A percentile compares a stretch with the other conserved stretches of the same genome.
phyloP scores from a whole-genome alignment of 2,113 vertebrate species.

The Electrona antarctica region DNA sequence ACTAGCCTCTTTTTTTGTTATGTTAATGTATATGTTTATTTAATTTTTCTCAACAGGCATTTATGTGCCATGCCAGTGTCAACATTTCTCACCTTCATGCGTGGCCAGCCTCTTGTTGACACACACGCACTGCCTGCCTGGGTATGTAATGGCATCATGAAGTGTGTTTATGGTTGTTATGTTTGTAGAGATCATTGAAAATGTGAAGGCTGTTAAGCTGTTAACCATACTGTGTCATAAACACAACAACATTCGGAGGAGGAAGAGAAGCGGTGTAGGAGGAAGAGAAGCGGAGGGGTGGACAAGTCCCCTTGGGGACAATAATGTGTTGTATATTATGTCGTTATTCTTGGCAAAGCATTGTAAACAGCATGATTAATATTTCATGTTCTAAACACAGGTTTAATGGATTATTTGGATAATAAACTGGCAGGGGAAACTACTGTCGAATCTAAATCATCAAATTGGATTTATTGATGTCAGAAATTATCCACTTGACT shows the following conservation, averaged over 20 bases:
- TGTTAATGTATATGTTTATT: too few species aligned
- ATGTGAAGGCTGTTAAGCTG: slow-evolving; percentile 32
- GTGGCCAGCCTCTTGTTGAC: slow-evolving; percentile 1
- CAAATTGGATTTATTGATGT: slow-evolving; percentile 47
- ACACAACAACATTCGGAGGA: slow-evolving; percentile 28
- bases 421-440: slow-evolving; percentile 29
- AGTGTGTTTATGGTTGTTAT: slow-evolving; percentile 57
- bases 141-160: slow-evolving; percentile 46
- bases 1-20: background rate
- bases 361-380: slow-evolving; percentile 61
- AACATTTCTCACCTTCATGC: slow-evolving; percentile 2
- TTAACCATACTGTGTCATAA: slow-evolving; percentile 56
- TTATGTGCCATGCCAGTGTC: background rate
- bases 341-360: slow-evolving; percentile 58
- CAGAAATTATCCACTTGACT: slow-evolving; percentile 15
- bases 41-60: background rate
- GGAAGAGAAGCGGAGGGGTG: slow-evolving; percentile 30
- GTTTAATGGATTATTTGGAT: slow-evolving; percentile 55
- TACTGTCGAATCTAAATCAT: slow-evolving; percentile 47
- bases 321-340: slow-evolving; percentile 45
- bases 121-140: slow-evolving; percentile 13
- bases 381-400: slow-evolving; percentile 48
- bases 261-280: slow-evolving; percentile 37
- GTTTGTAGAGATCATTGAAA: slow-evolving; percentile 59
- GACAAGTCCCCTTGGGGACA: slow-evolving; percentile 55